Conservation (phyloP, 2,797 vertebrate species). For the Emydoidea blandingii region DNA sequence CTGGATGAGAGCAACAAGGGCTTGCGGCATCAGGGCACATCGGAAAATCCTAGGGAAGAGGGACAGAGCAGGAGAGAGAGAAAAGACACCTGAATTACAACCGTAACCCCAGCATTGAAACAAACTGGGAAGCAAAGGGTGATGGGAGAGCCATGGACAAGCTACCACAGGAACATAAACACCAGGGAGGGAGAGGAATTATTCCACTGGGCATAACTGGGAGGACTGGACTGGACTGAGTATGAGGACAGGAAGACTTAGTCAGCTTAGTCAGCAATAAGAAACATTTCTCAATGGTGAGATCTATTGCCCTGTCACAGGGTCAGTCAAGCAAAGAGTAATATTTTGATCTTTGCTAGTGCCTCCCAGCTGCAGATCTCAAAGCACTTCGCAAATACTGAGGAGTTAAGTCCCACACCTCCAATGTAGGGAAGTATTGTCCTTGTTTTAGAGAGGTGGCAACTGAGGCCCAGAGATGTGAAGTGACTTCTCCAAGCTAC, state of each 20-base stretch:
- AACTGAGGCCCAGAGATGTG: constrained; percentile 39
- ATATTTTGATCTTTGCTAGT: background rate
- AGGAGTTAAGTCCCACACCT: background rate
- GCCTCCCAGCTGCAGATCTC: background rate
- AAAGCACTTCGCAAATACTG: background rate
- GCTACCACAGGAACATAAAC: too few relatives aligned
- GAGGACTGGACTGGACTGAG: accelerated
- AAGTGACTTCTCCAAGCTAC: constrained; percentile 25
- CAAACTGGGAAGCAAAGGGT: background rate
- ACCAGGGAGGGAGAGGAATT: background rate
- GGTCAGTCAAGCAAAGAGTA: background rate
- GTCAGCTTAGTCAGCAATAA: background rate
- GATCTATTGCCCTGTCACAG: background rate
- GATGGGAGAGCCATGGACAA: background rate
- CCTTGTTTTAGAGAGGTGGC: constrained; percentile 33
- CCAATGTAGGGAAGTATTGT: background rate
- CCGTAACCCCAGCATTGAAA: accelerated
- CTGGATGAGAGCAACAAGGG: constrained; percentile 60
- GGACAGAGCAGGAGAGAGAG: constrained; percentile 8
- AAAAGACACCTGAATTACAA: background rate
- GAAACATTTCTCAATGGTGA: background rate
- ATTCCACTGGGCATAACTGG: accelerated
- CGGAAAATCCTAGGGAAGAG: constrained; percentile 82
- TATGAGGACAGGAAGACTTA: background rate
- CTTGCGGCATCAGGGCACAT: constrained; percentile 89